phyloP scores from a whole-genome alignment of 2,797 vertebrate genomes.

The Trichosurus vulpecula region DNA sequence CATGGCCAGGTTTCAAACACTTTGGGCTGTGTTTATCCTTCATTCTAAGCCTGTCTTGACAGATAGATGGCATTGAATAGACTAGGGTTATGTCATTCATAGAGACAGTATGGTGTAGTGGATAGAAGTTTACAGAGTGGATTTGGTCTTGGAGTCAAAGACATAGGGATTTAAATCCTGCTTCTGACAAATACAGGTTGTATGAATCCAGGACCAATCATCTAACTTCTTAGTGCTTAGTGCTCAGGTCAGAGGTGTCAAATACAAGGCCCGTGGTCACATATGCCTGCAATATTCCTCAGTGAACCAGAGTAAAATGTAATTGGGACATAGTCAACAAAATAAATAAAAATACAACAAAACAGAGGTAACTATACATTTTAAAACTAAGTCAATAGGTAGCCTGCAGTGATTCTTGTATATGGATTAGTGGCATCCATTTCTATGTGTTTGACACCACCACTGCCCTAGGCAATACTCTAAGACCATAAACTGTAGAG shows the following conservation, averaged over 20 bases:
- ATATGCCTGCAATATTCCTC: background rate
- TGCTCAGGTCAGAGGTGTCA: background rate
- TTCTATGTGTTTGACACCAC: background rate
- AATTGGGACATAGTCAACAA: background rate
- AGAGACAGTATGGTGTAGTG: background rate
- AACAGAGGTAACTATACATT: background rate
- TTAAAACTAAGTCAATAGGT: background rate
- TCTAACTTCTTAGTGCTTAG: background rate
- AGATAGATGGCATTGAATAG: constrained; percentile 7
- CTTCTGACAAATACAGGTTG: background rate
- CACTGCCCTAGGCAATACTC: background rate
- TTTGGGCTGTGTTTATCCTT: background rate
- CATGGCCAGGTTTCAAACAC: background rate
- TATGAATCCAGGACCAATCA: background rate
- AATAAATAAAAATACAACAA: background rate
- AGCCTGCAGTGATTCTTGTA: background rate
- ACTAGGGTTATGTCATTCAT: background rate
- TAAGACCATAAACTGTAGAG: background rate
- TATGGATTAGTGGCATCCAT: background rate
- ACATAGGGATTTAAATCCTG: background rate
- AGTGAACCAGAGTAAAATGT: background rate
- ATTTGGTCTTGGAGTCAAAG: background rate
- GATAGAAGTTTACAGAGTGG: background rate
- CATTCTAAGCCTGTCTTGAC: constrained; percentile 4
- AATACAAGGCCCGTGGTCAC: background rate